Evolutionary conservation across 2,888 invertebrate species (phyloP).

Genomic region (Isotomurus palustris): DNA sequence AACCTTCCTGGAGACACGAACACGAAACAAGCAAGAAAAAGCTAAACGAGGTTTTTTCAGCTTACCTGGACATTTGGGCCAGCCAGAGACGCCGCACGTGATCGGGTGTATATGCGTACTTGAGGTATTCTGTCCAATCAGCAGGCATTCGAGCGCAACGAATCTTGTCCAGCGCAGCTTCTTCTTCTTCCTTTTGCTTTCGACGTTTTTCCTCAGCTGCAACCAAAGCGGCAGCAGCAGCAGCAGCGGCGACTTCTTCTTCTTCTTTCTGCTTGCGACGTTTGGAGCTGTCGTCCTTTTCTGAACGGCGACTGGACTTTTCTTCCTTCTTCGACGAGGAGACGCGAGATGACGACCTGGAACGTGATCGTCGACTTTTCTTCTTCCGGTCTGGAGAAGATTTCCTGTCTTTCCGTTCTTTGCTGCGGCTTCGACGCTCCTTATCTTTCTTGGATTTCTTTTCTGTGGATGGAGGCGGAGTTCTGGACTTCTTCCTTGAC

Average conservation of each 20-base stretch:
- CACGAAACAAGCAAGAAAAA: not conserved
- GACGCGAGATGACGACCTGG: constrained; percentile 12
- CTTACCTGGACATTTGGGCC: constrained; percentile 1
- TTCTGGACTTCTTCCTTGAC: constrained; percentile 22
- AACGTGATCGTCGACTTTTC: constrained; percentile 21
- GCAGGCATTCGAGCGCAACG: constrained; percentile 38
- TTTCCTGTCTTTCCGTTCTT: constrained; percentile 13
- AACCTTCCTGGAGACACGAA: not conserved
- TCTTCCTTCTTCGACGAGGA: constrained; percentile 23
- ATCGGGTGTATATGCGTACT: constrained; percentile 32
- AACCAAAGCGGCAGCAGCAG: not conserved
- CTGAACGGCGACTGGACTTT: constrained; percentile 8
- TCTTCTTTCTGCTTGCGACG: constrained; percentile 15
- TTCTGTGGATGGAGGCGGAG: not conserved
- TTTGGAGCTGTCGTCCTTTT: too few relatives aligned
- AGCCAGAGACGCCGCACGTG: constrained; percentile 36
- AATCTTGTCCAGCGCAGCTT: constrained; percentile 39
- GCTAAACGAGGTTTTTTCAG: not conserved
- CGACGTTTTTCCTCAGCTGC: constrained; percentile 22
- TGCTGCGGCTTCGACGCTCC: constrained; percentile 17
- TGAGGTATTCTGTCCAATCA: constrained; percentile 43
- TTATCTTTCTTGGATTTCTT: constrained; percentile 21
- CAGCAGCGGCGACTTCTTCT: too few relatives aligned
- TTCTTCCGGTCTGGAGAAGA: constrained; percentile 21
- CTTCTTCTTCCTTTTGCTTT: constrained; percentile 23